Percentiles rank a stretch among this genome's conserved stretches.
phyloP scores from a whole-genome alignment of 1,140 invertebrate genomes.

The Oedothorax gibbosus region DNA sequence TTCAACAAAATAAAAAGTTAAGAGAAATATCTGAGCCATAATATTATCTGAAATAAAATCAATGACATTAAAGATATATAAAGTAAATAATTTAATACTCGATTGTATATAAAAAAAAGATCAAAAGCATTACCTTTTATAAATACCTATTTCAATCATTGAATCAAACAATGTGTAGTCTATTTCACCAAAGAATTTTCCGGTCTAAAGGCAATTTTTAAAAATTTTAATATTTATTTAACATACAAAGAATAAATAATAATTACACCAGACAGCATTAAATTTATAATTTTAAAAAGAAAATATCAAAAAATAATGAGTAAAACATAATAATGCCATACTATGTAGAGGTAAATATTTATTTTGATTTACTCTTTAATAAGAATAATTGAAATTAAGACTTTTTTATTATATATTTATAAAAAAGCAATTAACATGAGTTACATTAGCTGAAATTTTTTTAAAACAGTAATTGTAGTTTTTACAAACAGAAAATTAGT shows the following conservation, averaged over 20 bases:
- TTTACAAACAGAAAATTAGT: too few species aligned
- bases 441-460: too few species aligned
- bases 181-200: conserved; percentile 87
- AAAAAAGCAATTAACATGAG: too few species aligned
- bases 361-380: neutral
- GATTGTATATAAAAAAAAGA: neutral
- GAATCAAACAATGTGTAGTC: conserved; percentile 96
- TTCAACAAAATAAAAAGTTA: neutral
- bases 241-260: neutral
- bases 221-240: neutral
- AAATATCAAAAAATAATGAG: too few species aligned
- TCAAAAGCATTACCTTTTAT: conserved; percentile 74
- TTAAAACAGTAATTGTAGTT: too few species aligned
- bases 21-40: neutral
- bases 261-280: too few species aligned
- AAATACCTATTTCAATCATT: conserved; percentile 88
- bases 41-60: neutral
- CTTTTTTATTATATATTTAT: neutral
- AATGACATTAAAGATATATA: neutral
- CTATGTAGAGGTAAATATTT: neutral
- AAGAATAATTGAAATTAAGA: neutral
- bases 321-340: too few species aligned
- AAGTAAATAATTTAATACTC: neutral
- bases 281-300: too few species aligned
- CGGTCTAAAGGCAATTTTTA: conserved; percentile 54